These are phyloP conservation scores for Clanis bilineata DNA, from an alignment of 2,888 invertebrate genomes.

Conservation along the genomic window DNA sequence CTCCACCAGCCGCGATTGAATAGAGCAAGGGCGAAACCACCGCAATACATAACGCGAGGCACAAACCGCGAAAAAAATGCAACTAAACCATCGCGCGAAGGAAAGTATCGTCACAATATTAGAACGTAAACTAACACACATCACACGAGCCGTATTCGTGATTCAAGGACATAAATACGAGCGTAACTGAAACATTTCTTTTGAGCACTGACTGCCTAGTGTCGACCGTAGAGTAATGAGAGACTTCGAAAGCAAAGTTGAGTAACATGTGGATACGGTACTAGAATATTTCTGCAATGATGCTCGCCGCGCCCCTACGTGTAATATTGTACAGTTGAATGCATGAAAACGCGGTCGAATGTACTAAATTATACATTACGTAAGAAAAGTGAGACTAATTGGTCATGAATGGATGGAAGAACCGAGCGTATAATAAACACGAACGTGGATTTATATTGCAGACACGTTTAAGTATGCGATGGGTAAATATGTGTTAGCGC, in stretches of 20 bases:
- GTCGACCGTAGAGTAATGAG: no score
- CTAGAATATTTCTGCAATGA: constrained; percentile 14
- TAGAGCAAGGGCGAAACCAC: neutral
- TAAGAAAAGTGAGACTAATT: constrained; percentile 47
- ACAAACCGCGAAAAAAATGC: constrained; percentile 10
- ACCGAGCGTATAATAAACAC: constrained; percentile 9
- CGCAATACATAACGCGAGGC: constrained; percentile 12
- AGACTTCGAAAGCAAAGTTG: constrained; percentile 61
- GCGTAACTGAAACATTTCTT: constrained; percentile 66
- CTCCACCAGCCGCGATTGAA: neutral
- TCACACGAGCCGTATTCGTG: constrained; percentile 53
- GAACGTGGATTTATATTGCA: constrained; percentile 4
- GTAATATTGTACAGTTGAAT: constrained; percentile 46
- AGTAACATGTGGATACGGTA: constrained; percentile 52
- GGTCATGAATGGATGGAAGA: constrained; percentile 25
- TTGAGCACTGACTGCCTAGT: constrained; percentile 46
- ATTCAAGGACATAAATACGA: constrained; percentile 68
- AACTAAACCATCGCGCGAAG: constrained; percentile 2
- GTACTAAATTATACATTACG: constrained; percentile 48
- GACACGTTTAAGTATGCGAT: neutral
- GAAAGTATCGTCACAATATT: constrained; percentile 35
- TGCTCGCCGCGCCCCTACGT: constrained; percentile 39
- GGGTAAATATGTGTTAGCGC: neutral
- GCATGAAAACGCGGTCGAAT: constrained; percentile 51
- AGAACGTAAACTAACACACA: constrained; percentile 53